These are phyloP conservation scores for Balaeniceps rex DNA, from an alignment of 2,113 vertebrate species.

Conservation along the genomic window DNA sequence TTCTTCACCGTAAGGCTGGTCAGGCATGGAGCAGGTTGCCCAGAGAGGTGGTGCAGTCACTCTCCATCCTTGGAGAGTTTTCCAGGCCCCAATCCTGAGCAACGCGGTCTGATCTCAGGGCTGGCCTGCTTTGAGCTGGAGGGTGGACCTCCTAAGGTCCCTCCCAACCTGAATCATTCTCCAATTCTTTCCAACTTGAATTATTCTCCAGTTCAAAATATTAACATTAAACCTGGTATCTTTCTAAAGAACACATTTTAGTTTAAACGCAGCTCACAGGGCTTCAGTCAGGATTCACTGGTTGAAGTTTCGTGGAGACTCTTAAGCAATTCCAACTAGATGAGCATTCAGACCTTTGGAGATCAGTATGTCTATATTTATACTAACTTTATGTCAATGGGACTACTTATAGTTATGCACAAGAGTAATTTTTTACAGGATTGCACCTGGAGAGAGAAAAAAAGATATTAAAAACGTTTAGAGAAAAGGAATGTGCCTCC, in stretches of 20 bases:
- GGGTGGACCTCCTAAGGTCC: neutral
- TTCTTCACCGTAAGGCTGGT: neutral
- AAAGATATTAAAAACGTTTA: accelerated
- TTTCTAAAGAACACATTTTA: neutral
- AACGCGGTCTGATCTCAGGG: neutral
- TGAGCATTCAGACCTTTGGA: neutral
- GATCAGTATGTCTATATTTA: accelerated
- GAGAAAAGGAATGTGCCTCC: neutral
- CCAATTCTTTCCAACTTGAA: neutral
- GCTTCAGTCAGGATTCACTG: neutral
- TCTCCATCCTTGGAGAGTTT: neutral
- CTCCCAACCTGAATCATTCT: neutral
- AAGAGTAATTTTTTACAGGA: neutral
- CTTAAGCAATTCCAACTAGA: neutral
- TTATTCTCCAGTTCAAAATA: neutral
- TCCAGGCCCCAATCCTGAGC: neutral
- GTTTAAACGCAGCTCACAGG: neutral
- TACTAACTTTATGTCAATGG: neutral
- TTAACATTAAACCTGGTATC: neutral
- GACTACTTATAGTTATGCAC: neutral
- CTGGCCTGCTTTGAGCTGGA: neutral
- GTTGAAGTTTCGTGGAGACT: neutral
- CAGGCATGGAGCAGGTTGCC: neutral
- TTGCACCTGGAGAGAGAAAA: neutral
- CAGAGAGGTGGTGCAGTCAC: neutral